Conservation (phyloP, 2,797 vertebrate species). For the Pangasius larnaudii region DNA sequence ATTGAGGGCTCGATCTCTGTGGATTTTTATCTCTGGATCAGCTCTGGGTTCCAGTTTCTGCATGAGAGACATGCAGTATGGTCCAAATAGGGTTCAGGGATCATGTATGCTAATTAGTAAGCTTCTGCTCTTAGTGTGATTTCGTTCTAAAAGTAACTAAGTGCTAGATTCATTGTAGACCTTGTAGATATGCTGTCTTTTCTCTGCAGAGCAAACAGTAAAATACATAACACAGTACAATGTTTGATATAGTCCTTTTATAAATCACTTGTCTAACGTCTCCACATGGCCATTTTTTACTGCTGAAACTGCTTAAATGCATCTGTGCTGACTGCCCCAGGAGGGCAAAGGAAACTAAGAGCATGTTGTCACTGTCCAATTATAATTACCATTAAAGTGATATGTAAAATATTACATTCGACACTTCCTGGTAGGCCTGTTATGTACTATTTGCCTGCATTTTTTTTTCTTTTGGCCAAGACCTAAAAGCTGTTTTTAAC, state of each 20-base stretch:
- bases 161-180: neutral
- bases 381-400: neutral
- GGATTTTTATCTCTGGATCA: constrained; percentile 11
- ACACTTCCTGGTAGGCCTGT: neutral
- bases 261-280: neutral
- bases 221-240: neutral
- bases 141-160: neutral
- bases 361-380: neutral
- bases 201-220: neutral
- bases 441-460: neutral
- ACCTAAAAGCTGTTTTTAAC: neutral
- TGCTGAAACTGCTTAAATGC: neutral
- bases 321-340: neutral
- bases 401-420: neutral
- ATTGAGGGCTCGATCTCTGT: neutral
- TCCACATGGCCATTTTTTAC: neutral
- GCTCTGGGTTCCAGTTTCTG: neutral
- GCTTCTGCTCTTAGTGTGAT: neutral
- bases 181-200: neutral
- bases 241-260: neutral
- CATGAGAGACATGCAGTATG: neutral
- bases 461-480: neutral
- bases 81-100: neutral
- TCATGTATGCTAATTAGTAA: neutral
- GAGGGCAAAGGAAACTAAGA: neutral